Base-by-base conservation (phyloP, 2,888 invertebrate species). In the Phytoseiulus persimilis region DNA sequence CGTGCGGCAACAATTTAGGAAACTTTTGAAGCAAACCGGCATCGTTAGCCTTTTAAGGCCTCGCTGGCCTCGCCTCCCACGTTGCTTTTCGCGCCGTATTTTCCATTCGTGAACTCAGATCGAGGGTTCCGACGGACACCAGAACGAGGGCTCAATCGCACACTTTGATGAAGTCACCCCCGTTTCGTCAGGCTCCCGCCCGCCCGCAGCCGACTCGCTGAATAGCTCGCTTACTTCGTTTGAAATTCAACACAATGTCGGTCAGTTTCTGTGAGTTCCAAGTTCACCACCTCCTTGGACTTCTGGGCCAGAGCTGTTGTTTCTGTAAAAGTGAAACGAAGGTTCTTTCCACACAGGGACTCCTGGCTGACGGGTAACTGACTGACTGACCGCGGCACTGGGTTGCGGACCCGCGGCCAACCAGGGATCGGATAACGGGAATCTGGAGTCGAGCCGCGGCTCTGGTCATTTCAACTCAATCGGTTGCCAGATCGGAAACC, bases 271-370 rank as follows among this genome's bases (percentile, higher is more conserved):
- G 65, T 65, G 65, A 65, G 65, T 65, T 65, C 65, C 65, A 65
- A 65, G 65, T 65, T 65, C 65, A 65, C 65, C 65, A 14, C 11
- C 28, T 65, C 65, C 65, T 65, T 65, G 65, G 32, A 33, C 87
- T 31, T n/a, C 87, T 31, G 87, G 39, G 32, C 39, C 39, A 9
- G 87, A n/a, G 32, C n/a, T 45, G 87, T n/a, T 32, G 87, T 87
- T 87, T 32, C 32, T 87, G 87, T 87, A 87, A 87, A 87, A 87
- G 87, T 87, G 33, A 87, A 87, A 87, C 87, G 87, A 87, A 87
- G 87, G 87, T 65, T 65, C 65, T 23, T 65, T 65, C 65, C 65
- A 65, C 28, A 1, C 65, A 65, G 65, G 65, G 65, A 65, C 65
- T 65, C 18, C 65, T 23, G 28, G 65, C 65, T 65, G 65, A 14